Percentiles rank a stretch among this genome's conserved stretches.
These are phyloP conservation scores for Zhuqinia jingwanae DNA, from an alignment of 2,888 invertebrate species.

Conservation along the genomic window DNA sequence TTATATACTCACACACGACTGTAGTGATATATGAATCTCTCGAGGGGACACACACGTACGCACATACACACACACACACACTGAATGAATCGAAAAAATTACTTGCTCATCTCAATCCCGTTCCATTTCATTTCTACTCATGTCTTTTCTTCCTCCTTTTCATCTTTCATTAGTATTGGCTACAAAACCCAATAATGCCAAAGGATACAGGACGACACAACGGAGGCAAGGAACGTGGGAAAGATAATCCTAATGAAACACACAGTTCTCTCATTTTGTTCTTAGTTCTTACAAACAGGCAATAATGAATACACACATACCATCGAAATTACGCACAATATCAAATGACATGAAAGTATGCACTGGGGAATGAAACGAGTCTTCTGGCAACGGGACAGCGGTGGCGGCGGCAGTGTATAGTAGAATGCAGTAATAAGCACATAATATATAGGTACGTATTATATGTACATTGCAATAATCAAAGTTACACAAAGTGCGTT, in stretches of 20 bases:
- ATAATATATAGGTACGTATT: not conserved
- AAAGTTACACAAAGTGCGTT: constrained; percentile 24
- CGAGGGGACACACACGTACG: constrained; percentile 36
- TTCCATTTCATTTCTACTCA: too few species aligned
- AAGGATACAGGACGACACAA: not conserved
- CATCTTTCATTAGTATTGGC: not conserved
- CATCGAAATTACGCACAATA: constrained; percentile 38
- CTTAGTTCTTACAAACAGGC: not conserved
- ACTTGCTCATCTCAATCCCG: constrained; percentile 29
- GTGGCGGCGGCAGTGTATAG: not conserved
- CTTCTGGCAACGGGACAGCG: constrained; percentile 21
- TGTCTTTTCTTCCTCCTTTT: not conserved
- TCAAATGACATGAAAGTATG: constrained; percentile 52
- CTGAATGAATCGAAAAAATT: not conserved
- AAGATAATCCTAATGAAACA: constrained; percentile 40
- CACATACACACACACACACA: constrained; percentile 18
- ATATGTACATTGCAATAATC: not conserved
- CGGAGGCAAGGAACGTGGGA: constrained; percentile 45
- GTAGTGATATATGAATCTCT: constrained; percentile 48
- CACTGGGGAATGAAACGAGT: constrained; percentile 36
- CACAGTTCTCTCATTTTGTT: not conserved
- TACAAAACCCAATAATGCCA: not conserved
- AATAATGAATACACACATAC: constrained; percentile 44
- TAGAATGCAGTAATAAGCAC: constrained; percentile 14
- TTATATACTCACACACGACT: constrained; percentile 18